Conservation (phyloP, 1,140 invertebrate genomes). For the Helicoverpa armigera region DNA sequence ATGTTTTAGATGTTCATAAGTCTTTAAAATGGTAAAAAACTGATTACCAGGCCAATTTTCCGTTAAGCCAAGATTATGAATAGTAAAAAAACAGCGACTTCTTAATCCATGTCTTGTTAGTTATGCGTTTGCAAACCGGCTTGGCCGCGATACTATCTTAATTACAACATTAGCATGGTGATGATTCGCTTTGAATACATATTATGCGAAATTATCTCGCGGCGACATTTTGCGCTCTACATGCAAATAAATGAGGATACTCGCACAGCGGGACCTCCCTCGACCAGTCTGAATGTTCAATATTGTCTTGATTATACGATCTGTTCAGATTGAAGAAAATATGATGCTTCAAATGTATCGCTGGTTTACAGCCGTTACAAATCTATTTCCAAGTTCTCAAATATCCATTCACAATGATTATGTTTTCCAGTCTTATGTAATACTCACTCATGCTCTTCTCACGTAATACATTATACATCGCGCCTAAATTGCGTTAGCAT, state of each 20-base stretch:
- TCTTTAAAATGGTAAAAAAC: too few species aligned
- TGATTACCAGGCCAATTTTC: neutral
- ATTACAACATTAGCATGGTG: constrained; percentile 73
- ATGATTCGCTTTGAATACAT: constrained; percentile 66
- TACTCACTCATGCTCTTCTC: constrained; percentile 37
- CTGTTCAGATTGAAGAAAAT: neutral
- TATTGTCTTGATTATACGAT: neutral
- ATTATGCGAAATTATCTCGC: constrained; percentile 56
- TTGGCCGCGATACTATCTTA: constrained; percentile 68
- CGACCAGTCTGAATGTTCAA: constrained; percentile 23
- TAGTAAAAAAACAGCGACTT: neutral
- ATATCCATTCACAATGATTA: constrained; percentile 35
- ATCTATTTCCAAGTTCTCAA: constrained; percentile 19
- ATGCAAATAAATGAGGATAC: constrained; percentile 51
- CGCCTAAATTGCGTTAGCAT: constrained; percentile 34
- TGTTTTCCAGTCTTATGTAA: constrained; percentile 39
- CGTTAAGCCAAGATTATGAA: neutral
- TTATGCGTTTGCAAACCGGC: constrained; percentile 59
- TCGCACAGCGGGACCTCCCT: constrained; percentile 29
- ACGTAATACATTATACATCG: constrained; percentile 38
- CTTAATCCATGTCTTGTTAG: neutral
- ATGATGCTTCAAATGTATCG: constrained; percentile 6
- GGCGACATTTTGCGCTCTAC: constrained; percentile 58
- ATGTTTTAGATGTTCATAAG: too few species aligned
- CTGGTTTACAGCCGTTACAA: constrained; percentile 26